phyloP scores from a whole-genome alignment of 30 jellyfish, hydroid and myxozoan species.

The Phacellophora camtschatica region DNA sequence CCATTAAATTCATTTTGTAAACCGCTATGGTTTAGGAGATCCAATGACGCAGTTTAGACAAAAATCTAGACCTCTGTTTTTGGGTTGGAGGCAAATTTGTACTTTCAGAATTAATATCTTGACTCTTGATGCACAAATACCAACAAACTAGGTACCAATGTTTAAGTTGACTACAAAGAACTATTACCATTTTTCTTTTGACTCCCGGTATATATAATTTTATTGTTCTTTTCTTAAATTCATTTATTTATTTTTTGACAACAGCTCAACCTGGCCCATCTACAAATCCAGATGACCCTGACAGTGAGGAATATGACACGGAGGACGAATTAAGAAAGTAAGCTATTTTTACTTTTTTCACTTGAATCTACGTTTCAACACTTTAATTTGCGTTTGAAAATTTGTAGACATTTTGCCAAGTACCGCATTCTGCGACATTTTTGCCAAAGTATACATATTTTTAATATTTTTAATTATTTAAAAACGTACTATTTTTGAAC shows the following conservation, averaged over 20 bases:
- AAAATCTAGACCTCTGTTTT: background rate
- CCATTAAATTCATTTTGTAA: too few species aligned
- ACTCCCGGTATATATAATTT: background rate
- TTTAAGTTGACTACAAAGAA: too few species aligned
- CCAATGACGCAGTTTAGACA: too few species aligned
- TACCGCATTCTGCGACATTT: background rate
- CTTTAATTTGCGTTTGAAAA: background rate
- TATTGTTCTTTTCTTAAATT: background rate
- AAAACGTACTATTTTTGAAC: too few species aligned
- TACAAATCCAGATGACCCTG: background rate
- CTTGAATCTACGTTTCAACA: background rate
- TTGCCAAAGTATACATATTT: too few species aligned
- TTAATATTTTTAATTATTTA: too few species aligned
- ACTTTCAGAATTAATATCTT: background rate
- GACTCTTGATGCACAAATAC: too few species aligned
- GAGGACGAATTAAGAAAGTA: conserved; percentile 89
- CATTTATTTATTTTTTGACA: background rate
- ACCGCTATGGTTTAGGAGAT: too few species aligned
- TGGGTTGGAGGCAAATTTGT: background rate
- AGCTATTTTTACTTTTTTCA: background rate
- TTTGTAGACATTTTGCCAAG: background rate
- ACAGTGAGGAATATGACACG: conserved; percentile 72
- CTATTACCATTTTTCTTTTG: background rate
- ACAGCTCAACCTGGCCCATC: conserved; percentile 21
- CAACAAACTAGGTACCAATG: too few species aligned